Percentiles rank a stretch among this genome's conserved stretches.
Conservation (phyloP, 2,797 vertebrate species). For the Acestrorhynchus altus region DNA sequence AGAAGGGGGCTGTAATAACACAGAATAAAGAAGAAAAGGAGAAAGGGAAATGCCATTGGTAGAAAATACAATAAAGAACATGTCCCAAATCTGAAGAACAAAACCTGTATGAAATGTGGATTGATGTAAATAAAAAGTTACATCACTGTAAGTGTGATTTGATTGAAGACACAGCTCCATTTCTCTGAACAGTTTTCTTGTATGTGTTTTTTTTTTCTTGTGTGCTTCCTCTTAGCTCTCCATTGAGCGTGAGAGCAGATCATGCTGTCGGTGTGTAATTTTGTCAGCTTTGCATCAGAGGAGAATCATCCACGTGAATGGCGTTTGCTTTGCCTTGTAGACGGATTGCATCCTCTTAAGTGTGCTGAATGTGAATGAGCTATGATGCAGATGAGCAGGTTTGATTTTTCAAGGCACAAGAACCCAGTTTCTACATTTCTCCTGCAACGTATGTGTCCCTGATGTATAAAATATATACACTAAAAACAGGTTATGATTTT, state of each 20-base stretch:
- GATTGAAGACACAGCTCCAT: neutral
- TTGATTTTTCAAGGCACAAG: neutral
- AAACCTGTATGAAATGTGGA: neutral
- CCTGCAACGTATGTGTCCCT: too few species aligned
- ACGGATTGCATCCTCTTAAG: slow-evolving; percentile 2
- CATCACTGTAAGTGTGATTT: neutral
- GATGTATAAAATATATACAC: too few species aligned
- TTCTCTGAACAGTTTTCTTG: neutral
- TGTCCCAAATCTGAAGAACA: too few species aligned
- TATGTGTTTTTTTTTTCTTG: neutral
- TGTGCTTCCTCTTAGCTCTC: neutral
- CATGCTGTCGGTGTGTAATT: slow-evolving; percentile 4
- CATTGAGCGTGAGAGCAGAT: neutral
- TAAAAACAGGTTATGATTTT: too few species aligned
- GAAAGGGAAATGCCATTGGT: neutral
- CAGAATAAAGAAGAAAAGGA: too few species aligned
- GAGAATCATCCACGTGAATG: slow-evolving; percentile 7
- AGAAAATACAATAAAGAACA: neutral
- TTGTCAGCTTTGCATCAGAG: slow-evolving; percentile 17
- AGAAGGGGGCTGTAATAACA: too few species aligned
- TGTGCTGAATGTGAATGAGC: neutral
- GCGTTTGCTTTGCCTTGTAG: slow-evolving; percentile 19
- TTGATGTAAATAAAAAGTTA: neutral
- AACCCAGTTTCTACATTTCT: neutral
- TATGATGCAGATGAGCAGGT: neutral